A percentile compares a stretch with the other conserved stretches of the same genome.
Evolutionary conservation across 2,797 vertebrate species (phyloP).

Genomic region (Crocodylus rhombifer): DNA sequence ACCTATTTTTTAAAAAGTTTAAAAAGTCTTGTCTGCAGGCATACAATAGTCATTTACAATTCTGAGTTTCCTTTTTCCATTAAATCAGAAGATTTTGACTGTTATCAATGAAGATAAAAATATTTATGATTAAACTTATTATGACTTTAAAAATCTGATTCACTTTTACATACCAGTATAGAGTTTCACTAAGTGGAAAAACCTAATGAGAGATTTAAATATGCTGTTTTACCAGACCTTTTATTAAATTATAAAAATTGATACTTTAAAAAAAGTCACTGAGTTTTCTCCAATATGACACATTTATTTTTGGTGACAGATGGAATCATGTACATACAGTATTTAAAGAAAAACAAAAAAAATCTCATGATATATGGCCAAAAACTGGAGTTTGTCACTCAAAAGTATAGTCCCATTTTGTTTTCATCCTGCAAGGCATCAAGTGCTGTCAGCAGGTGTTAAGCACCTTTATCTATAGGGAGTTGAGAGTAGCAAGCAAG

Average conservation of each 20-base stretch:
- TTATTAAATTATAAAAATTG: background rate
- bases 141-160: background rate
- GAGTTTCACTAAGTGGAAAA: background rate
- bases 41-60: background rate
- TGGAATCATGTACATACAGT: rapidly evolving
- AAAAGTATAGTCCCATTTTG: background rate
- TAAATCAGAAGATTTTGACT: background rate
- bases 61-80: background rate
- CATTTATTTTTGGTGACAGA: background rate
- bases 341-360: background rate
- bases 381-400: background rate
- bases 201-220: background rate
- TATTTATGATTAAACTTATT: background rate
- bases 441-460: background rate
- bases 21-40: slow-evolving; percentile 12
- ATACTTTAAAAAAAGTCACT: background rate
- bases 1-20: background rate
- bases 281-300: background rate
- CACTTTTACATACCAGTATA: background rate
- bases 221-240: background rate
- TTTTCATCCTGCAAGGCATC: background rate
- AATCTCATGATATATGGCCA: background rate
- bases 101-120: background rate
- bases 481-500: background rate
- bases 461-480: background rate